Evolutionary conservation across 2,113 vertebrate genomes (phyloP), one percentile per base, ranked within the genome.

Genomic region (Scortum barcoo): DNA sequence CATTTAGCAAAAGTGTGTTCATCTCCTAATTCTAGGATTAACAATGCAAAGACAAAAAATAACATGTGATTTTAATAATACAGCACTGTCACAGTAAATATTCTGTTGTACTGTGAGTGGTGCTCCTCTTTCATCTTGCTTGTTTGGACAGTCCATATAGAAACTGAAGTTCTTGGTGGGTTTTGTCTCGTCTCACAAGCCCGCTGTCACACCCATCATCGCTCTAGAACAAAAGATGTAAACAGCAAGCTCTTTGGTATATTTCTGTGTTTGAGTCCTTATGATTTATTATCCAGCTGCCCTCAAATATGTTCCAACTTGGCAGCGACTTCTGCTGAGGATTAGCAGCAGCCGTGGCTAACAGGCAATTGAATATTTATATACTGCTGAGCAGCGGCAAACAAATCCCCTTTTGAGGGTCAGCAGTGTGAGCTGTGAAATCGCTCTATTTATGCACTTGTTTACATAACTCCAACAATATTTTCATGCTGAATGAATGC

Each of bases 361-460:
- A 86, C 70, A 86, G 80, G 78, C 87, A 88, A 90, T 90, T 91
- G 90, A 93, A 93, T 92, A 93, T 93, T 93, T 93, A 93, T 89
- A 88, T 83, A 73, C 67, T 71, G 73, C 80, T 72, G 71, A 85
- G 70, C 70, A 50, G 81, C 22, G 8, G 67, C 80, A 92, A 82
- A 88, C 86, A 86, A 86, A 86, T 58, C 58, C 76, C 61, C 70
- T 84, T 86, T 78, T 66, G 66, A 86, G 76, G 89, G 89, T 88
- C 77, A 91, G 67, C 50, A 67, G 58, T 54, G 76, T 24, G 76
- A 89, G 61, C 71, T 42, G 44, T 88, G 80, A 93, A 93, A 81
- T 78, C 24, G 26, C 69, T 83, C 72, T 78, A 78, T 88, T 91
- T 84, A 77, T 77, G 73, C 26, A 0, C 57, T 30, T 91, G 86